phyloP scores from a whole-genome alignment of 2,797 vertebrate species.

The Bradypodion pumilum region DNA sequence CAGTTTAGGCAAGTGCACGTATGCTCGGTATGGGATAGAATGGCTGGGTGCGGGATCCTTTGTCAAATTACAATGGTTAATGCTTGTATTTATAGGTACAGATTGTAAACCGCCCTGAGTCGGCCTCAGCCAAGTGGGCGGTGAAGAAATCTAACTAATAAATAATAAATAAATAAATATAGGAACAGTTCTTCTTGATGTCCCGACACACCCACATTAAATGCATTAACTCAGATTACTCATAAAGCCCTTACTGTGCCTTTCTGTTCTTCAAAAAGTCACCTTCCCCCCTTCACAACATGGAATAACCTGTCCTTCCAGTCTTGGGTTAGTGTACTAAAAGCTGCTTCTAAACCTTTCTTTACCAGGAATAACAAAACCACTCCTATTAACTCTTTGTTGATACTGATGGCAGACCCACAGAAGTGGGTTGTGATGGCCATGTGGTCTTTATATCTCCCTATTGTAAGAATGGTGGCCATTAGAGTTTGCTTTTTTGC shows the following conservation, averaged over 20 bases:
- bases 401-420: background rate
- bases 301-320: conserved; percentile 62
- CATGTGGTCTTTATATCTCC: background rate
- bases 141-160: too few relatives aligned
- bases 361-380: background rate
- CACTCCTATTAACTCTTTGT: background rate
- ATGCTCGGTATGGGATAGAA: too few relatives aligned
- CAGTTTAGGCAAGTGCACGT: too few relatives aligned
- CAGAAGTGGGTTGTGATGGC: background rate
- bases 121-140: too few relatives aligned
- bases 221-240: conserved; percentile 49
- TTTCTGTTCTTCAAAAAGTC: conserved; percentile 32
- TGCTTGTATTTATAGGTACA: too few relatives aligned
- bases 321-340: conserved; percentile 27
- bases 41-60: too few relatives aligned
- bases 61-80: too few relatives aligned
- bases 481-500: background rate
- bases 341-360: background rate
- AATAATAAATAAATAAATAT: too few relatives aligned
- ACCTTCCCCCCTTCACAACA: conserved; percentile 26
- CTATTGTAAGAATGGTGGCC: background rate
- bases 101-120: too few relatives aligned
- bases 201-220: conserved; percentile 27
- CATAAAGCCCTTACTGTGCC: conserved; percentile 32
- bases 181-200: conserved; percentile 32